These are phyloP conservation scores for Eolophus roseicapilla DNA, from an alignment of 2,113 vertebrate species.

Conservation along the genomic window DNA sequence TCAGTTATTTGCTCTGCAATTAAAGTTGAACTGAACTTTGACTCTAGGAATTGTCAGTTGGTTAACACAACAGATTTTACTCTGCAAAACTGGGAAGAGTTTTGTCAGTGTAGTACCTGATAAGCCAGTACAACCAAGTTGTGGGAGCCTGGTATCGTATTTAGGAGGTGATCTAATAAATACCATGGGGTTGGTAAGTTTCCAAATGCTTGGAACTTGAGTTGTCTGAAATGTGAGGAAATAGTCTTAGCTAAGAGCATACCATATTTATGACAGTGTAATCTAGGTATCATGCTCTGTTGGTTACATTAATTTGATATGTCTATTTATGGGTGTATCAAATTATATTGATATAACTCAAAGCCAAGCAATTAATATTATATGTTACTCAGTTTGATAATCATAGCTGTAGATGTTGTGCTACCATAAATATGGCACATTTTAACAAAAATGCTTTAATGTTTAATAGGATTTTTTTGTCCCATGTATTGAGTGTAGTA, in stretches of 20 bases:
- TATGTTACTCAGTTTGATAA: neutral
- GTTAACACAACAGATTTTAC: neutral
- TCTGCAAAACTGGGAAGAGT: neutral
- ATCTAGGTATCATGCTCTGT: neutral
- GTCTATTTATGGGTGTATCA: rapidly evolving
- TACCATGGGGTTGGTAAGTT: neutral
- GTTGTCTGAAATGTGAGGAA: neutral
- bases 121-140: neutral
- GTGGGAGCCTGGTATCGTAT: neutral
- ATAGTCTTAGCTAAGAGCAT: neutral
- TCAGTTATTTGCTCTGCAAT: neutral
- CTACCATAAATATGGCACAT: neutral
- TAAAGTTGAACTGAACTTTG: neutral
- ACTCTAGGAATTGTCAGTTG: neutral
- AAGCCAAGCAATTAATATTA: neutral
- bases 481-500: neutral
- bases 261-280: neutral
- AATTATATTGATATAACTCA: neutral
- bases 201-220: neutral
- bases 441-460: neutral
- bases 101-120: neutral
- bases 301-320: neutral
- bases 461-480: neutral
- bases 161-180: neutral
- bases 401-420: neutral